Evolutionary conservation across 2,888 invertebrate genomes (phyloP).

Genomic region (Trichogramma evanescens): DNA sequence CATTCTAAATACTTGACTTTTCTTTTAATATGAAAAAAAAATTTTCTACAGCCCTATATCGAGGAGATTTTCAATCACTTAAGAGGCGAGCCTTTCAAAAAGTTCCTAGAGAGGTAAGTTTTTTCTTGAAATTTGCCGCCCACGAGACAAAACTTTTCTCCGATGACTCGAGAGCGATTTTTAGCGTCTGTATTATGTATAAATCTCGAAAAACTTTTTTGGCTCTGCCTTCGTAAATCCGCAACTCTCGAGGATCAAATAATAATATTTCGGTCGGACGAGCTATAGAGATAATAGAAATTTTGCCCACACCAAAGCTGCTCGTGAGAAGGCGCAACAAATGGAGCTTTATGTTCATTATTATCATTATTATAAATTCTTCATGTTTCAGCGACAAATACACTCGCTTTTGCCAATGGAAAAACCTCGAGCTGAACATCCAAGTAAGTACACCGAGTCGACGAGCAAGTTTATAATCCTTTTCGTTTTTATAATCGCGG

Average conservation of each 20-base stretch:
- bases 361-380: too few species aligned
- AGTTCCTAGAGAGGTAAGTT: slow-evolving; percentile 93
- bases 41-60: slow-evolving; percentile 86
- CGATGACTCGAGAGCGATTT: not conserved
- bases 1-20: too few species aligned
- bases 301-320: too few species aligned
- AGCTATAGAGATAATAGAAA: not conserved
- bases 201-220: not conserved
- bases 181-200: not conserved
- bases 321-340: too few species aligned
- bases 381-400: slow-evolving; percentile 85
- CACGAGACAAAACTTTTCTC: not conserved
- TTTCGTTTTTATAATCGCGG: not conserved
- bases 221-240: not conserved
- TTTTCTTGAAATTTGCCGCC: slow-evolving; percentile 7
- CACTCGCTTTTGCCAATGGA: slow-evolving; percentile 99
- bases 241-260: not conserved
- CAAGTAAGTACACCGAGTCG: slow-evolving; percentile 56
- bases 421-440: slow-evolving; percentile 99
- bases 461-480: not conserved
- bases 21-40: too few species aligned
- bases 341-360: too few species aligned
- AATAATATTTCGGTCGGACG: not conserved
- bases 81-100: slow-evolving; percentile 93
- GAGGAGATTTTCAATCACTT: slow-evolving; percentile 98